Evolutionary conservation across 2,888 invertebrate genomes (phyloP).

Genomic region (Agrochola circellaris): DNA sequence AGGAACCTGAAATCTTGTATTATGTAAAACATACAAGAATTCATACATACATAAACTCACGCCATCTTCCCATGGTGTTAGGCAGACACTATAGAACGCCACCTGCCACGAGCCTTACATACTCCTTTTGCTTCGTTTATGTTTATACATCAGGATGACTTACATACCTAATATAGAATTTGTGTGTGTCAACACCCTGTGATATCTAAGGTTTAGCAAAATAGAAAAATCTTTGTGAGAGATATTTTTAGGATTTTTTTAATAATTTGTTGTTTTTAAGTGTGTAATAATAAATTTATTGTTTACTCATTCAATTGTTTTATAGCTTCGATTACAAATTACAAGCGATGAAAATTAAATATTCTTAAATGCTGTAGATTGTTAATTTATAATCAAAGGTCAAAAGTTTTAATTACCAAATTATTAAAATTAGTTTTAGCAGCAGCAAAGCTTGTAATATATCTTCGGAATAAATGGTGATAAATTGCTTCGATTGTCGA

Average conservation of each 20-base stretch:
- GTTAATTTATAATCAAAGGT: background rate
- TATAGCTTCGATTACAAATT: background rate
- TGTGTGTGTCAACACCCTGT: background rate
- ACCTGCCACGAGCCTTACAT: too few relatives aligned
- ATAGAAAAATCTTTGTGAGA: background rate
- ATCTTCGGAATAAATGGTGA: too few relatives aligned
- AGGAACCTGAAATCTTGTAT: background rate
- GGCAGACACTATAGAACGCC: too few relatives aligned
- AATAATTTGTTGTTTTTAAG: background rate
- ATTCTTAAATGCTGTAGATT: background rate
- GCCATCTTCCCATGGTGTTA: too few relatives aligned
- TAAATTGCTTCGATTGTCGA: too few relatives aligned
- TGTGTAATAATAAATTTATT: background rate
- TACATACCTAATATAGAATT: background rate
- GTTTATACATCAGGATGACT: too few relatives aligned
- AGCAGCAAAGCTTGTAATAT: background rate
- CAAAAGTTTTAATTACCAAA: constrained; percentile 14
- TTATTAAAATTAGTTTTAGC: constrained; percentile 13
- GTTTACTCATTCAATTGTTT: background rate
- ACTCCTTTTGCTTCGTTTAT: too few relatives aligned
- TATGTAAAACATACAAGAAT: too few relatives aligned
- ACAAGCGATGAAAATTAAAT: background rate
- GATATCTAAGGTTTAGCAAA: background rate
- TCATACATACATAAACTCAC: too few relatives aligned
- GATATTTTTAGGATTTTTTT: background rate